A percentile compares a stretch with the other conserved stretches of the same genome.
Evolutionary conservation across 2,797 vertebrate genomes (phyloP).

Genomic region (Numenius phaeopus): DNA sequence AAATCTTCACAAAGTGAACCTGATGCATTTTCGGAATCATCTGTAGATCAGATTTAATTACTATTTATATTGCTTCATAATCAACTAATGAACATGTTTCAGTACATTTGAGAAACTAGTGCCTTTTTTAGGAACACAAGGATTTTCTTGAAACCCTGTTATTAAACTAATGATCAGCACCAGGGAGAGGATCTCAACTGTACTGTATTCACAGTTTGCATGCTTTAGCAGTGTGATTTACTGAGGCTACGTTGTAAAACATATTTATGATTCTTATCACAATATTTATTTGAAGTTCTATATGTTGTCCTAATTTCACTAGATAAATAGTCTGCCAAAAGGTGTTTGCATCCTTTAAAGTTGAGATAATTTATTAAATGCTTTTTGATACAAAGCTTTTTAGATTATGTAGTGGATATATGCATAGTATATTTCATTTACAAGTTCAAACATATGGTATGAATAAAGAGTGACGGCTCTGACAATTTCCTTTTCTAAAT

Average conservation of each 20-base stretch:
- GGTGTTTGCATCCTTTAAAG: neutral
- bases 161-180: neutral
- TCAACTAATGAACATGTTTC: neutral
- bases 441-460: neutral
- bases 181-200: neutral
- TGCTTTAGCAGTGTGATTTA: neutral
- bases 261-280: neutral
- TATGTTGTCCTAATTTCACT: neutral
- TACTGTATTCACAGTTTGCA: neutral
- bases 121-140: neutral
- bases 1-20: neutral
- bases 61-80: neutral
- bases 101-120: neutral
- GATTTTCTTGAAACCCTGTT: neutral
- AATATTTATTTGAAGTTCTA: neutral
- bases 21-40: neutral
- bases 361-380: neutral
- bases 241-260: neutral
- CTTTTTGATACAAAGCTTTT: neutral
- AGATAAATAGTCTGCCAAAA: neutral
- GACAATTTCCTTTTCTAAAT: constrained; percentile 21
- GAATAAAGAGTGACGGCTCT: neutral
- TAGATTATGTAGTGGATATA: neutral
- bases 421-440: neutral
- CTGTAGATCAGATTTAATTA: neutral